Percentiles rank a stretch among this genome's conserved stretches.
phyloP scores from a whole-genome alignment of 2,888 invertebrate species.

The Incurvaria masculella region DNA sequence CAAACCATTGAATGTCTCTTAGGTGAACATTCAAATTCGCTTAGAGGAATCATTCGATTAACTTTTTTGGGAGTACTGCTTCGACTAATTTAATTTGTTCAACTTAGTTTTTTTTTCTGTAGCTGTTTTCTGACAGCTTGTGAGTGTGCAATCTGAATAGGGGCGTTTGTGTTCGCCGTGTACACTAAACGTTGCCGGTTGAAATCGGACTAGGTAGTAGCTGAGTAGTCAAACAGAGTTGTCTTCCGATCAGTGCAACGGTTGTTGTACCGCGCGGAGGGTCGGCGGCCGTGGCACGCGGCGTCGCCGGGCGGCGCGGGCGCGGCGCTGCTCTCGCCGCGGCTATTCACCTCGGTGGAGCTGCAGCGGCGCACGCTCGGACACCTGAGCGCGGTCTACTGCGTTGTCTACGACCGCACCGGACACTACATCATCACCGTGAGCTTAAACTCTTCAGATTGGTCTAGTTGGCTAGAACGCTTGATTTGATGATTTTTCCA shows the following conservation, averaged over 20 bases:
- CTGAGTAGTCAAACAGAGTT: background rate
- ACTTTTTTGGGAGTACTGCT: too few species aligned
- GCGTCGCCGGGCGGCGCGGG: conserved; percentile 19
- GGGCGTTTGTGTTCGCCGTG: too few species aligned
- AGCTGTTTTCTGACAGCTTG: too few species aligned
- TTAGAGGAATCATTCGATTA: too few species aligned
- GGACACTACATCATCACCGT: conserved; percentile 90
- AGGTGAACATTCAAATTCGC: too few species aligned
- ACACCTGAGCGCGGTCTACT: conserved; percentile 97
- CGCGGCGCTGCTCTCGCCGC: conserved; percentile 26
- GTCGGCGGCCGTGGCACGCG: conserved; percentile 19
- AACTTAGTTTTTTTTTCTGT: too few species aligned
- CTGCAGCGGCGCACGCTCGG: conserved; percentile 83
- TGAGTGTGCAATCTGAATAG: too few species aligned
- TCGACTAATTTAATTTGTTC: too few species aligned
- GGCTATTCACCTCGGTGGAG: conserved; percentile 59
- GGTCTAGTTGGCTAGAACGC: background rate
- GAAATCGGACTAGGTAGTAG: too few species aligned
- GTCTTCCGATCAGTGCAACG: conserved; percentile 28
- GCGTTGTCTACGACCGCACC: conserved; percentile 89
- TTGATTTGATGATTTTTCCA: background rate
- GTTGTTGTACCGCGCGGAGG: conserved; percentile 30
- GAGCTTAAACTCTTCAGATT: conserved; percentile 24
- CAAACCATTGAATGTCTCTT: too few species aligned
- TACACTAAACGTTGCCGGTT: too few species aligned